Percentiles rank a stretch among this genome's conserved stretches.
Conservation (phyloP, 2,797 vertebrate species). For the Premnoplex brunnescens region DNA sequence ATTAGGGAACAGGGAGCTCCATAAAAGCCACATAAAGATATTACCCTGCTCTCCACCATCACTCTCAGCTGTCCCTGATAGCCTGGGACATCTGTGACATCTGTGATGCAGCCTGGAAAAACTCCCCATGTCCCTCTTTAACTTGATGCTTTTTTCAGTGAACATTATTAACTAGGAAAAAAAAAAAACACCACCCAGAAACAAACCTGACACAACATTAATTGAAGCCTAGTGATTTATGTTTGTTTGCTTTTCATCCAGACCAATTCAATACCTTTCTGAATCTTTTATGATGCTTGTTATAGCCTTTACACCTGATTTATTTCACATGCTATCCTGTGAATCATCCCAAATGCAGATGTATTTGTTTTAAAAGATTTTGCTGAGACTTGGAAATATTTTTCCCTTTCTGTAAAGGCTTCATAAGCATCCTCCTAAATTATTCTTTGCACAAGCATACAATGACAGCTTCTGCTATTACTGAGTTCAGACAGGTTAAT, state of each 20-base stretch:
- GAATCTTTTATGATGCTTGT: conserved; percentile 59
- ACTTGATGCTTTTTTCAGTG: conserved; percentile 50
- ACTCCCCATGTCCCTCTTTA: conserved; percentile 60
- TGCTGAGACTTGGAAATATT: conserved; percentile 26
- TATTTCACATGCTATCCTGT: conserved; percentile 20
- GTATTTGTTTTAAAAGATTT: conserved; percentile 47
- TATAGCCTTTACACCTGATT: conserved; percentile 50
- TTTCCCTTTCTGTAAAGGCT: background rate
- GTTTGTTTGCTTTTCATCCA: conserved; percentile 49
- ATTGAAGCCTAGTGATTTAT: conserved; percentile 58
- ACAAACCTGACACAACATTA: conserved; percentile 55
- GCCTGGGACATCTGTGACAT: conserved; percentile 68
- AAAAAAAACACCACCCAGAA: background rate
- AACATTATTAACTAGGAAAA: conserved; percentile 38
- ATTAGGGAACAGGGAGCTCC: conserved; percentile 36
- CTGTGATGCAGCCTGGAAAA: conserved; percentile 57
- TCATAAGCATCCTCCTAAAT: background rate
- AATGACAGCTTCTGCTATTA: background rate
- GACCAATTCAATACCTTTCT: conserved; percentile 41
- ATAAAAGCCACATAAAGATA: conserved; percentile 46
- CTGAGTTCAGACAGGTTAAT: conserved; percentile 17
- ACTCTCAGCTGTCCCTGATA: conserved; percentile 71
- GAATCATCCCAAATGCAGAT: conserved; percentile 56
- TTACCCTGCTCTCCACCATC: conserved; percentile 40
- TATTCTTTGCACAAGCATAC: background rate